phyloP scores from a whole-genome alignment of 2,888 invertebrate species.

The Drosophila paracracens region DNA sequence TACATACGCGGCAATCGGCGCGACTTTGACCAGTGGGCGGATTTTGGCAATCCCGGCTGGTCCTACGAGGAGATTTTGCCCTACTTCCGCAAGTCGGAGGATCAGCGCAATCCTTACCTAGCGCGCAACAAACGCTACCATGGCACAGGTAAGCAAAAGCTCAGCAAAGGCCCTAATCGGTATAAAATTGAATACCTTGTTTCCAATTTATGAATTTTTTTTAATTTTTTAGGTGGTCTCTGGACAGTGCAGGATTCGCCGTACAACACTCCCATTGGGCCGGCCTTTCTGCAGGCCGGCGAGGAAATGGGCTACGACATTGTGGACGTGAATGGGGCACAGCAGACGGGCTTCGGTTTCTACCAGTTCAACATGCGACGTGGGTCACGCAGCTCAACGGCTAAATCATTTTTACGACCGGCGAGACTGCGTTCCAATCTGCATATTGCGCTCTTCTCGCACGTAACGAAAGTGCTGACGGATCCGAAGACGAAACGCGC shows the following conservation, averaged over 20 bases:
- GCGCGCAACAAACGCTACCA: constrained; percentile 91
- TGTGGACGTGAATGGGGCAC: constrained; percentile 92
- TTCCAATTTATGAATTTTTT: background rate
- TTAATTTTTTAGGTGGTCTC: constrained; percentile 81
- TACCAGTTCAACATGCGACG: constrained; percentile 96
- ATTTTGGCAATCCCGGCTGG: constrained; percentile 95
- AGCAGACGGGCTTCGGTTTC: constrained; percentile 94
- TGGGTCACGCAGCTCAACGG: constrained; percentile 92
- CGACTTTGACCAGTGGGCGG: constrained; percentile 95
- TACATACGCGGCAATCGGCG: constrained; percentile 94
- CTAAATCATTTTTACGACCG: constrained; percentile 94
- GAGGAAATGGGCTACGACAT: constrained; percentile 96
- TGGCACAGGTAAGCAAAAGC: constrained; percentile 87
- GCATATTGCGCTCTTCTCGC: constrained; percentile 92
- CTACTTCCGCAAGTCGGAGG: constrained; percentile 94
- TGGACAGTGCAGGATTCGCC: constrained; percentile 85
- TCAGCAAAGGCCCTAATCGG: too few relatives aligned
- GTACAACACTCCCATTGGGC: constrained; percentile 90
- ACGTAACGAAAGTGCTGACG: constrained; percentile 91
- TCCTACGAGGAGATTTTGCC: constrained; percentile 92
- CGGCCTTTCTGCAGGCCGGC: constrained; percentile 94
- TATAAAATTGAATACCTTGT: background rate
- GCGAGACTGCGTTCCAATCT: constrained; percentile 91
- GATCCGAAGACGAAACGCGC: constrained; percentile 90
- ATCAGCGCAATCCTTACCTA: constrained; percentile 94